Percentiles rank a stretch among this genome's conserved stretches.
phyloP scores from a whole-genome alignment of 2,888 invertebrate genomes.

The Limnephilus auricula region DNA sequence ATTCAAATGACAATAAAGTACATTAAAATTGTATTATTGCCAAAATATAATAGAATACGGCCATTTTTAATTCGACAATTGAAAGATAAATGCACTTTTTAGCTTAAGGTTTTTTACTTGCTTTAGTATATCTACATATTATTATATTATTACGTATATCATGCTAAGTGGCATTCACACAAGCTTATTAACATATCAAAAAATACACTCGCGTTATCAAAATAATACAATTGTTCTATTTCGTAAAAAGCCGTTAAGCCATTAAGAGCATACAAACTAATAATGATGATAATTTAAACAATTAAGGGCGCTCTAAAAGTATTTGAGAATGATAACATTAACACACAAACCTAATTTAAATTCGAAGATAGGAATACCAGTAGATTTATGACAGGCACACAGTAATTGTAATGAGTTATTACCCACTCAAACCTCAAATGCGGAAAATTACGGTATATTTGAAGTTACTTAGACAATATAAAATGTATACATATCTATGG shows the following conservation, averaged over 20 bases:
- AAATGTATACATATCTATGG: neutral
- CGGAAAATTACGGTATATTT: no score
- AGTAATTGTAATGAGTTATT: neutral
- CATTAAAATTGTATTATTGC: constrained; percentile 35
- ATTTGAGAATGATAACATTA: neutral
- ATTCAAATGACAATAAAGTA: constrained; percentile 35
- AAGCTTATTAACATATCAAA: neutral
- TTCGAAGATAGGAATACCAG: neutral
- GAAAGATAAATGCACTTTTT: neutral
- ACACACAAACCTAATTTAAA: neutral
- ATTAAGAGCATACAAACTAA: neutral
- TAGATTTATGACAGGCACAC: neutral
- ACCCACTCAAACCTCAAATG: no score
- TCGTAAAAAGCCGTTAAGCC: neutral
- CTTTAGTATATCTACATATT: neutral
- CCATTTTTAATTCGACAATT: neutral
- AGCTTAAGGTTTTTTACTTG: neutral
- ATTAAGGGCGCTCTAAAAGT: neutral
- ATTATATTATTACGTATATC: neutral
- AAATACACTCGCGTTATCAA: neutral
- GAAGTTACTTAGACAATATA: neutral
- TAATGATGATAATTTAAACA: constrained; percentile 2
- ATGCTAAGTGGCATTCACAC: neutral
- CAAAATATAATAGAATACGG: neutral
- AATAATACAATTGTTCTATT: neutral